phyloP scores from a whole-genome alignment of 2,888 invertebrate species.

The Drosophila picticornis region DNA sequence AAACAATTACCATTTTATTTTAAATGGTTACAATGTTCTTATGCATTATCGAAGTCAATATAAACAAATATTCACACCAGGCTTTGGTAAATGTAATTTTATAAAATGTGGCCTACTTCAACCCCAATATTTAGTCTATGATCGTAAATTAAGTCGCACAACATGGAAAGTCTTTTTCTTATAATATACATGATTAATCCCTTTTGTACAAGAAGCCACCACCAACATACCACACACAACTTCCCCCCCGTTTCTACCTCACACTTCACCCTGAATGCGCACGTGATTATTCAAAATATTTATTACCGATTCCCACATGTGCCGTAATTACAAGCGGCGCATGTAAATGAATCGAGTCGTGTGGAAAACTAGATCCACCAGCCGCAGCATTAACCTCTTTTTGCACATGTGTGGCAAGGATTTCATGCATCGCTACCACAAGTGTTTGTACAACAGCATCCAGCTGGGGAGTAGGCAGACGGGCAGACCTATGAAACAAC shows the following conservation, averaged over 20 bases:
- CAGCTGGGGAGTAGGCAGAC: background rate
- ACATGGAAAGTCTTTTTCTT: background rate
- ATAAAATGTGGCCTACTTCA: background rate
- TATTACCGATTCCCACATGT: constrained; percentile 55
- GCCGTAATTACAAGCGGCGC: constrained; percentile 48
- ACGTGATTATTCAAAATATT: constrained; percentile 61
- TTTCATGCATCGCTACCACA: constrained; percentile 58
- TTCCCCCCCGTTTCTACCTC: background rate
- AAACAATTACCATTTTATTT: background rate
- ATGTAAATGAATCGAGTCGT: constrained; percentile 54
- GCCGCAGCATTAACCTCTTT: constrained; percentile 73
- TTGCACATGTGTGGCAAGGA: constrained; percentile 57
- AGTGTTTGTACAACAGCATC: constrained; percentile 21
- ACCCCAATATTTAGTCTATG: background rate
- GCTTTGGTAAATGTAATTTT: background rate
- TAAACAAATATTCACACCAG: background rate
- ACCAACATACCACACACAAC: constrained; percentile 8
- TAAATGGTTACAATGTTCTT: background rate
- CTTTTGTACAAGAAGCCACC: constrained; percentile 18
- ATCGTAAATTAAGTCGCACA: constrained; percentile 33
- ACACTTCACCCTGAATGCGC: constrained; percentile 5
- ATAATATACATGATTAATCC: constrained; percentile 29
- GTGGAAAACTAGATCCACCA: constrained; percentile 48
- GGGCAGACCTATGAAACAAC: constrained; percentile 13
- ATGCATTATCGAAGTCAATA: background rate